phyloP scores from a whole-genome alignment of 1,140 invertebrate species.

The Scylla paramamosain region DNA sequence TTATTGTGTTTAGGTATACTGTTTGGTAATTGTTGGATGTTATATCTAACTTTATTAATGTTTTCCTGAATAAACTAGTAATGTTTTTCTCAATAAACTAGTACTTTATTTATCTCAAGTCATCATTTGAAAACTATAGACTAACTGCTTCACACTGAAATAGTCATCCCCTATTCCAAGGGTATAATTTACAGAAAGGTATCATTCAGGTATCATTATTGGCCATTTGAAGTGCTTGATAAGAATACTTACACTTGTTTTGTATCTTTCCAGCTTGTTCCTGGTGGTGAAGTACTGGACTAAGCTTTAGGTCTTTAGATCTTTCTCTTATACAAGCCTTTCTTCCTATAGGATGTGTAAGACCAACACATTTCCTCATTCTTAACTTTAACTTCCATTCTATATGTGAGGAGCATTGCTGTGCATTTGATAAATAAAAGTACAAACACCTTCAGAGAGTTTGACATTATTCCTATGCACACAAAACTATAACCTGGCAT shows the following conservation, averaged over 20 bases:
- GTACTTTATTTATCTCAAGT: too few species aligned
- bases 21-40: too few species aligned
- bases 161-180: too few species aligned
- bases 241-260: neutral
- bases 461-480: neutral
- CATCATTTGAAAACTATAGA: too few species aligned
- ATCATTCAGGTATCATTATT: too few species aligned
- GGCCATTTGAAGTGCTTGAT: too few species aligned
- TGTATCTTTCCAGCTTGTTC: constrained; percentile 47
- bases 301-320: neutral
- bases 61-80: too few species aligned
- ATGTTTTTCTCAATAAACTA: too few species aligned
- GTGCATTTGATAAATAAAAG: neutral
- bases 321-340: neutral
- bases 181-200: too few species aligned
- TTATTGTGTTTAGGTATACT: too few species aligned
- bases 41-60: too few species aligned
- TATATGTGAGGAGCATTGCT: neutral
- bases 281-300: constrained; percentile 54
- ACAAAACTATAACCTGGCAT: neutral
- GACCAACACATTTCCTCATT: neutral
- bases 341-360: neutral
- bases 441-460: neutral
- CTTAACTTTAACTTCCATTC: neutral
- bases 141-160: too few species aligned